Base-by-base conservation (phyloP, 1,140 invertebrate species). In the Triops cancriformis region DNA sequence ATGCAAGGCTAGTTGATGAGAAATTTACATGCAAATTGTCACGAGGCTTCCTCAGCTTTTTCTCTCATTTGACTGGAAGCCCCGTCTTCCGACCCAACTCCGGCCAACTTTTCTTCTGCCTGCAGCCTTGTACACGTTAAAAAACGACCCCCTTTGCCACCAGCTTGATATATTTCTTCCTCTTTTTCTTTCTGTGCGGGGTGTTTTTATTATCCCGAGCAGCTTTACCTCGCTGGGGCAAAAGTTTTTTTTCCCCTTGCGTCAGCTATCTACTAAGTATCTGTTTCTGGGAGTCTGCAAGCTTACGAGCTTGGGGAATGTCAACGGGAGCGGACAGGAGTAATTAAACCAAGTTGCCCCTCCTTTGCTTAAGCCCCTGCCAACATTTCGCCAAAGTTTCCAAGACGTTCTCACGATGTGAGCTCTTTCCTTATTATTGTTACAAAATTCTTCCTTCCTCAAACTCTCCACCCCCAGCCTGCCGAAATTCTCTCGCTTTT, bases 221-320 rank as follows among this genome's bases (percentile, higher is more conserved):
- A 64, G 45, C 45, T 64, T 64, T 64, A 64, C 45, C 45, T 64
- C 45, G 14, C 51, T 64, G n/a, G 51, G n/a, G 1, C 5, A 64
- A 64, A 64, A 18, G 10, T 23, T 64, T 23, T 23, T n/a, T n/a
- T n/a, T n/a, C n/a, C 23, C 23, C 51, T 14, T 64, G 51, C 51
- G 23, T 23, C 18, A 64, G 51, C 51, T 64, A 18, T 64, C 51
- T 3, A n/a, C 51, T 64, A 23, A 64, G 51, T 18, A 64, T 64
- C 51, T 64, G 51, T 64, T 64, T 64, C 51, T 64, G 51, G 51
- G 51, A 64, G 51, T 64, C 51, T 64, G 51, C 51, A 64, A 64
- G 51, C 51, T 64, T 64, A 64, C 51, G 51, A 64, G 51, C 51
- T 64, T 64, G 51, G 18, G 23, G 51, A 64, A 64, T 64, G 51